Evolutionary conservation across 2,888 invertebrate species (phyloP), one percentile per base, ranked within the genome.

Genomic region (Cosmorhoe ocellata): DNA sequence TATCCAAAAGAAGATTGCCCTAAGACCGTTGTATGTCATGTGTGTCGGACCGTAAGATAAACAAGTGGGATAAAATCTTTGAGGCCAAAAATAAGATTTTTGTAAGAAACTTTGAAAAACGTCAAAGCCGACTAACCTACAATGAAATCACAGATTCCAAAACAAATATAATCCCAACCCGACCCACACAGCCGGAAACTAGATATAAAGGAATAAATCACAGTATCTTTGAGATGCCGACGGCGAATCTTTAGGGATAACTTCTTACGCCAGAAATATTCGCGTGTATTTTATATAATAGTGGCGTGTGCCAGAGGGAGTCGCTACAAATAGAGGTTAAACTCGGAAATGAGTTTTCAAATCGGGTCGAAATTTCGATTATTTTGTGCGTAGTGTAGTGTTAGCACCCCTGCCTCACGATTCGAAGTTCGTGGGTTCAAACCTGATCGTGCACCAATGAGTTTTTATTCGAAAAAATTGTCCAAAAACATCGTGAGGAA

Each of bases 181-280:
- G 26, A 50, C 49, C 48, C 54, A 11, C 13, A n/a, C 31, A 26
- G 9, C 26, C 41, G 45, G 45, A 54, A 54, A 49, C 45, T 41
- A 38, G 42, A 47, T 49, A 53, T 43, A 50, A 38, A 46, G 45
- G 42, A 50, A 54, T 54, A 54, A 54, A 54, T 54, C 54, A 54
- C 48, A 52, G 56, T 54, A 56, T 44, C 58, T 46, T 47, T 43
- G 12, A 44, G 58, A 58, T 49, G 47, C 59, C 58, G 59, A 56
- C 58, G 57, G 61, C 57, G 51, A 56, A 62, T 59, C 58, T 58
- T 51, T 33, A 30, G 44, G 56, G 56, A 49, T 53, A 50, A 53
- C 52, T 57, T 53, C 47, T 53, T 50, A 44, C 47, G 44, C 52
- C 31, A 40, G 48, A 52, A 44, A 44, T 44, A 34, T 34, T 38